These are phyloP conservation scores for Phaethornis superciliosus DNA, from an alignment of 2,113 vertebrate genomes.

Conservation along the genomic window DNA sequence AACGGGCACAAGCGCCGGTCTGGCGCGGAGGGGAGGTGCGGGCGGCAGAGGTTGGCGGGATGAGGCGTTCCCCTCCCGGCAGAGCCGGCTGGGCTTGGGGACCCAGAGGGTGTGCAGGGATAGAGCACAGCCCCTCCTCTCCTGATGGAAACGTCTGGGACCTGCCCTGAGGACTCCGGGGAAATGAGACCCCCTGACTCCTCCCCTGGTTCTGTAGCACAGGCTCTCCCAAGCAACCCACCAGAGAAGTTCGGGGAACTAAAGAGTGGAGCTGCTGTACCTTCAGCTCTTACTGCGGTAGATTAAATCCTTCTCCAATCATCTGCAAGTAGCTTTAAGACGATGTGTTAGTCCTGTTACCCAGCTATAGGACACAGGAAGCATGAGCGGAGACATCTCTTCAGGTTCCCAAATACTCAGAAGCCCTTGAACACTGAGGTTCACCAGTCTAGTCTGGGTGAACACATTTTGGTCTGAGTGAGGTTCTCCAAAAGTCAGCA, in stretches of 20 bases:
- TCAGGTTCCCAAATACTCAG: neutral
- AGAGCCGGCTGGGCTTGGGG: neutral
- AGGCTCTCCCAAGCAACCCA: neutral
- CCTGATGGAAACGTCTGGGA: no score
- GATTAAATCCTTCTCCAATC: neutral
- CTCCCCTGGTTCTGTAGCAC: neutral
- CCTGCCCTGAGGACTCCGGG: neutral
- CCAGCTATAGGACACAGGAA: neutral
- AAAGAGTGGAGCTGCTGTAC: neutral
- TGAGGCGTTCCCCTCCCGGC: neutral
- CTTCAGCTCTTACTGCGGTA: neutral
- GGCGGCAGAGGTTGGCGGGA: neutral
- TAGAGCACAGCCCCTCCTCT: neutral
- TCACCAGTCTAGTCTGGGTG: fast-evolving
- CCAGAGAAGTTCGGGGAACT: neutral
- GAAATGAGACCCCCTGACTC: neutral
- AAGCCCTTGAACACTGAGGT: neutral
- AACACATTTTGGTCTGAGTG: neutral
- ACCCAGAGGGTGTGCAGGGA: neutral
- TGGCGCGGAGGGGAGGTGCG: neutral
- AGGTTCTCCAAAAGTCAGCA: neutral
- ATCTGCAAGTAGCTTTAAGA: neutral
- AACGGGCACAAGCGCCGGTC: neutral
- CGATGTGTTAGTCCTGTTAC: fast-evolving
- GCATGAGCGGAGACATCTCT: fast-evolving